Evolutionary conservation across 2,888 invertebrate genomes (phyloP).

Genomic region (Orthosia cruda): DNA sequence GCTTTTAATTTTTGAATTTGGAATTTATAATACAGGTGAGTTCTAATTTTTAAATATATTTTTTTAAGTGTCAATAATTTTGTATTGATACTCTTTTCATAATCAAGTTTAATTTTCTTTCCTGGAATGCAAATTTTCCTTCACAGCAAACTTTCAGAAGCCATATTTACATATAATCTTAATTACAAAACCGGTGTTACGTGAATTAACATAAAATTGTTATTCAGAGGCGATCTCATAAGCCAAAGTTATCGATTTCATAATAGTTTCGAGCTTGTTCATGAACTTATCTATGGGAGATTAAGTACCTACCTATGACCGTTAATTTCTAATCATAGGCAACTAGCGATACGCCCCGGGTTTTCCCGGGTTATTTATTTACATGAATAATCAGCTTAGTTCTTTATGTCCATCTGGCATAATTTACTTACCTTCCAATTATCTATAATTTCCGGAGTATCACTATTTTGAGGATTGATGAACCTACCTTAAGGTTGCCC

Average conservation of each 20-base stretch:
- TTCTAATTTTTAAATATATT: slow-evolving; percentile 1
- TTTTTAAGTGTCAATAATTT: not conserved
- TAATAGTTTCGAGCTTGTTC: slow-evolving; percentile 44
- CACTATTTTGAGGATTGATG: no score
- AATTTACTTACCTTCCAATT: no score
- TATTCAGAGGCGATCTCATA: slow-evolving; percentile 24
- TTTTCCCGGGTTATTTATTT: not conserved
- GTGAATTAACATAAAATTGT: slow-evolving; percentile 46
- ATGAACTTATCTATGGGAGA: slow-evolving; percentile 26
- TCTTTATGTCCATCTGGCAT: no score
- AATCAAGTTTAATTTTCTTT: not conserved
- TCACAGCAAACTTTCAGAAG: not conserved
- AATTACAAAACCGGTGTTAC: slow-evolving; percentile 13
- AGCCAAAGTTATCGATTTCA: slow-evolving; percentile 47
- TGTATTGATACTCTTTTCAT: not conserved
- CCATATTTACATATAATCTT: slow-evolving; percentile 14
- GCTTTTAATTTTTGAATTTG: slow-evolving; percentile 57
- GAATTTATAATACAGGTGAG: slow-evolving; percentile 63
- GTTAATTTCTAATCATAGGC: slow-evolving; percentile 24
- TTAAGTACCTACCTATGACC: slow-evolving; percentile 19
- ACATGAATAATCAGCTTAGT: no score
- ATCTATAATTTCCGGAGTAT: no score
- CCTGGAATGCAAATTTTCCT: not conserved
- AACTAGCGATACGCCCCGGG: not conserved
- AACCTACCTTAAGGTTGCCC: no score